Base-by-base conservation (phyloP, 2,113 vertebrate genomes). In the Vimba vimba region DNA sequence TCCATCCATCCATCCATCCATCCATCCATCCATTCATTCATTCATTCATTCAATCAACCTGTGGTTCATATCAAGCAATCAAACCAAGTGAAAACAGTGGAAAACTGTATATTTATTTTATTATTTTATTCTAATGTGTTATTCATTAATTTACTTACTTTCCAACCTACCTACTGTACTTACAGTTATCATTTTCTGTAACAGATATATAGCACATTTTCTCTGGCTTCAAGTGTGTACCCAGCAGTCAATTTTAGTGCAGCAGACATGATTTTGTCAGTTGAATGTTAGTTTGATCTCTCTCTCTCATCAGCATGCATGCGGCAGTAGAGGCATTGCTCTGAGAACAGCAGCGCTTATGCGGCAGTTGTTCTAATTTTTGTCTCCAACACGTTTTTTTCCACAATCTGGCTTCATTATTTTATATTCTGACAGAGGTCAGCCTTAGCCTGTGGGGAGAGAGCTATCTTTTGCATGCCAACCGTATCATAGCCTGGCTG, bases 351-450 rank as follows among this genome's bases (percentile, higher is more conserved):
- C 47, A 76, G 13, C n/a, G 62, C 36, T 78, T 83, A 79, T 87
- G 74, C 81, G 43, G 86, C 74, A 79, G 62, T 83, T 87, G 81
- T 78, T 83, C 76, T 52, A 78, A 83, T 87, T 87, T 52, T 79
- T 79, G 74, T 84, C 59, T 80, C 50, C 43, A 62, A 25, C 47
- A 60, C 17, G 4, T 74, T 59, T 79, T 71, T 79, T 27, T 13
- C 13, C n/a, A 27, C 59, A 82, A 64, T 83, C 80, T 84, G n/a
- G 60, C 77, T 73, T 55, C 81, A 87, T 87, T 84, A 84, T 79
- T 80, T 79, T 59, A 73, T 84, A 84, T 87, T 76, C 62, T 87
- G 81, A 84, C 74, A 87, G 86, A 77, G 86, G 81, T 87, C 86
- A 87, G 81, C n/a, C 27, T 59, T 27, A 60, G 66, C 85, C 77